phyloP scores from a whole-genome alignment of 2,113 vertebrate species.

The Rousettus leschenaultii region DNA sequence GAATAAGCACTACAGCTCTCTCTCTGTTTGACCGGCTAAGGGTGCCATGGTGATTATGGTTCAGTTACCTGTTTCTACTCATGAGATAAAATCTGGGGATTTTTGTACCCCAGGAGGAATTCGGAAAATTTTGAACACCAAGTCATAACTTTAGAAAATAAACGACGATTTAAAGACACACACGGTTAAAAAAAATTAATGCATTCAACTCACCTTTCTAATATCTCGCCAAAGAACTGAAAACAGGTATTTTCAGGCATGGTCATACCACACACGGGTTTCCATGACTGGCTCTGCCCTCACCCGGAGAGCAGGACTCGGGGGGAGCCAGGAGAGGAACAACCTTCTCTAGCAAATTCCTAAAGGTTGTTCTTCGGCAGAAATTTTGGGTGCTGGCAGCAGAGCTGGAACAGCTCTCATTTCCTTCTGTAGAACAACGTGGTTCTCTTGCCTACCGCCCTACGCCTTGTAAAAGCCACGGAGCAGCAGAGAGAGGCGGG shows the following conservation, averaged over 20 bases:
- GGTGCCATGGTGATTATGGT: not conserved
- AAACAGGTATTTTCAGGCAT: not conserved
- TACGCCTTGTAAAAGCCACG: not conserved
- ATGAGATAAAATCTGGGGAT: not conserved
- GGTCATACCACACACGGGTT: not conserved
- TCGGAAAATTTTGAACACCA: not conserved
- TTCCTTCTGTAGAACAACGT: not conserved
- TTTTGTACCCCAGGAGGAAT: not conserved
- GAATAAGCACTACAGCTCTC: not conserved
- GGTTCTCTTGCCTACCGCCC: not conserved
- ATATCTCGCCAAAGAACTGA: not conserved
- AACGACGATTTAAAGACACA: not conserved
- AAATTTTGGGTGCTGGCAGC: not conserved
- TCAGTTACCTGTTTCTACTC: not conserved
- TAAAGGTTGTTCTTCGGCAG: not conserved
- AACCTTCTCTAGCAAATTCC: not conserved
- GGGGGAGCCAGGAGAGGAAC: not conserved
- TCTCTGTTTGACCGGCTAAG: not conserved
- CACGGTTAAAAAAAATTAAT: not conserved
- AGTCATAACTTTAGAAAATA: not conserved
- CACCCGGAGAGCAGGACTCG: not conserved
- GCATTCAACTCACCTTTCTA: not conserved
- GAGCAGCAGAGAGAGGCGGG: not conserved
- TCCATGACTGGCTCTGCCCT: not conserved
- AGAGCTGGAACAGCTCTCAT: rapidly evolving